Evolutionary conservation across 2,888 invertebrate genomes (phyloP).

Genomic region (Boloria selene): DNA sequence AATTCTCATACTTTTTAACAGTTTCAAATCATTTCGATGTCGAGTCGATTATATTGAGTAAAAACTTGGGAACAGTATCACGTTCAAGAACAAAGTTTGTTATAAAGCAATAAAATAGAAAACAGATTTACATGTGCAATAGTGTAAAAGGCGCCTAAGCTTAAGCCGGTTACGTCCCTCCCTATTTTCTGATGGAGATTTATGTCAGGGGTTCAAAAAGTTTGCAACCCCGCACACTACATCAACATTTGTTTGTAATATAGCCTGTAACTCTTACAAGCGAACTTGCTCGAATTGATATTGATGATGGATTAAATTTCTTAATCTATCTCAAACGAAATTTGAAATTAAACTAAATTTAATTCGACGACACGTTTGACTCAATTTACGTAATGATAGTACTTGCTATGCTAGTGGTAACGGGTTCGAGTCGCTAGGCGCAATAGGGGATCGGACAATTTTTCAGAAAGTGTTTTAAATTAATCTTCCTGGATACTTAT

Average conservation of each 20-base stretch:
- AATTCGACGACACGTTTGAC: too few relatives aligned
- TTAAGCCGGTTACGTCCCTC: constrained; percentile 81
- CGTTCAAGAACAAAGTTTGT: too few relatives aligned
- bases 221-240: constrained; percentile 67
- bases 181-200: constrained; percentile 82
- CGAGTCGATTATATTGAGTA: too few relatives aligned
- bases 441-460: too few relatives aligned
- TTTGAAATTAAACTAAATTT: too few relatives aligned
- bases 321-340: neutral
- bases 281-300: constrained; percentile 20
- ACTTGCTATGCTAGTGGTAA: too few relatives aligned
- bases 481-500: too few relatives aligned
- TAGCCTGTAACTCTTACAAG: constrained; percentile 23
- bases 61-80: too few relatives aligned
- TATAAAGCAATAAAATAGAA: too few relatives aligned
- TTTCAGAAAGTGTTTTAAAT: too few relatives aligned
- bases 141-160: constrained; percentile 57
- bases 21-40: neutral
- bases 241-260: constrained; percentile 37
- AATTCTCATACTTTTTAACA: neutral
- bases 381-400: too few relatives aligned
- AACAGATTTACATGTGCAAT: neutral
- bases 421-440: too few relatives aligned
- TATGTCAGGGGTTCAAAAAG: constrained; percentile 81
- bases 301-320: constrained; percentile 6